These are phyloP conservation scores for Sylvietta virens DNA, from an alignment of 2,113 vertebrate species.

Conservation along the genomic window DNA sequence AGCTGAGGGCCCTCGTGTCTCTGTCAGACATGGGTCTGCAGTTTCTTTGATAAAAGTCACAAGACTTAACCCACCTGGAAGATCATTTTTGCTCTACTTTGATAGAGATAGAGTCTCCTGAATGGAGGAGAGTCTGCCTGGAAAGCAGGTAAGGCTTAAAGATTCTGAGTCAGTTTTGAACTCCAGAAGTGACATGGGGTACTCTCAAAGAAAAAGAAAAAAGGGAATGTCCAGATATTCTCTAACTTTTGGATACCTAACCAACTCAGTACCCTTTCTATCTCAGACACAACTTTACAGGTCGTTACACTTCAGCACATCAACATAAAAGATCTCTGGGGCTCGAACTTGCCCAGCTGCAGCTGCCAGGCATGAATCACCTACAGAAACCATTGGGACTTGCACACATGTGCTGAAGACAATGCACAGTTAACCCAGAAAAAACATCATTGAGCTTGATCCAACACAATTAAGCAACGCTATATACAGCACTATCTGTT, in stretches of 20 bases:
- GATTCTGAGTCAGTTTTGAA: neutral
- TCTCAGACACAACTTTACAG: neutral
- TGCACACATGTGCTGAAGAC: neutral
- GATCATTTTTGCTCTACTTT: constrained; percentile 11
- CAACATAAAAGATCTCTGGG: neutral
- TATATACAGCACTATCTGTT: neutral
- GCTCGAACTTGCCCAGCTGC: neutral
- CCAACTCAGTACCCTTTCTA: neutral
- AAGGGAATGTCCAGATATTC: neutral
- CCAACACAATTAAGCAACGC: neutral
- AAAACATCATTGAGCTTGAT: neutral
- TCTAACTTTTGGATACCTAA: neutral
- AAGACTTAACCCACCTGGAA: constrained; percentile 9
- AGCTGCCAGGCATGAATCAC: neutral
- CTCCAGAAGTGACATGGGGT: neutral
- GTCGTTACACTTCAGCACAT: neutral
- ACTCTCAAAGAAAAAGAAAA: neutral
- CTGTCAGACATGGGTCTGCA: neutral
- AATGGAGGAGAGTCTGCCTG: neutral
- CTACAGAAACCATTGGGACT: neutral
- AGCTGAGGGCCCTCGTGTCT: neutral
- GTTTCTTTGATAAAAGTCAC: neutral
- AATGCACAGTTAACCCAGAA: neutral
- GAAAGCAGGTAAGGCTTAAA: constrained; percentile 33
- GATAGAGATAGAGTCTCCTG: neutral